Evolutionary conservation across 2,113 vertebrate species (phyloP).

Genomic region (Paramormyrops kingsleyae): DNA sequence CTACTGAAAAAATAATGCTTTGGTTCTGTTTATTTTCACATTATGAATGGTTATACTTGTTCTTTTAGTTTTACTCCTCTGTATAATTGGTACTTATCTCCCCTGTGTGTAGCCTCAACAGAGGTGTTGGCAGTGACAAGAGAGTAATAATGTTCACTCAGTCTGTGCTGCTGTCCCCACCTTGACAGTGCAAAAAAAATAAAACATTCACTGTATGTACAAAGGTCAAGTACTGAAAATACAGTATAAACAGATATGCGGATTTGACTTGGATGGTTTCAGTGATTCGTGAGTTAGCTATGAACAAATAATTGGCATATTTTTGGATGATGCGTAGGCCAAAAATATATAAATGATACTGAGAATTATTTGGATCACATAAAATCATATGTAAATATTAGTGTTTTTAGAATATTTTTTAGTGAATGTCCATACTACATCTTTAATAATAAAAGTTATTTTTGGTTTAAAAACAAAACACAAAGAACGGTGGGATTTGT

Average conservation of each 20-base stretch:
- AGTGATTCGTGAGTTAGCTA: not conserved
- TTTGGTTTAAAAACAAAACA: not conserved
- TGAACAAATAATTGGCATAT: not conserved
- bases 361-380: no score
- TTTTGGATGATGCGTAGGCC: no score
- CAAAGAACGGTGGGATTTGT: not conserved
- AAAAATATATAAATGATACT: no score
- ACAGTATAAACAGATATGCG: not conserved
- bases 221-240: not conserved
- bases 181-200: not conserved
- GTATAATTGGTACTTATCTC: not conserved
- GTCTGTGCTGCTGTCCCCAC: not conserved
- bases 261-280: not conserved
- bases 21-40: not conserved
- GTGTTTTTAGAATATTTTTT: no score
- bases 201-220: not conserved
- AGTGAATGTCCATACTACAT: not conserved
- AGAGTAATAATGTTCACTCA: not conserved
- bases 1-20: not conserved
- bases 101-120: not conserved
- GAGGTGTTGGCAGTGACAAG: not conserved
- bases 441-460: not conserved
- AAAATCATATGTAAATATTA: no score
- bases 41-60: not conserved
- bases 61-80: not conserved